Evolutionary conservation across 2,888 invertebrate species (phyloP), one percentile per base, ranked within the genome.

Genomic region (Timandra comae): DNA sequence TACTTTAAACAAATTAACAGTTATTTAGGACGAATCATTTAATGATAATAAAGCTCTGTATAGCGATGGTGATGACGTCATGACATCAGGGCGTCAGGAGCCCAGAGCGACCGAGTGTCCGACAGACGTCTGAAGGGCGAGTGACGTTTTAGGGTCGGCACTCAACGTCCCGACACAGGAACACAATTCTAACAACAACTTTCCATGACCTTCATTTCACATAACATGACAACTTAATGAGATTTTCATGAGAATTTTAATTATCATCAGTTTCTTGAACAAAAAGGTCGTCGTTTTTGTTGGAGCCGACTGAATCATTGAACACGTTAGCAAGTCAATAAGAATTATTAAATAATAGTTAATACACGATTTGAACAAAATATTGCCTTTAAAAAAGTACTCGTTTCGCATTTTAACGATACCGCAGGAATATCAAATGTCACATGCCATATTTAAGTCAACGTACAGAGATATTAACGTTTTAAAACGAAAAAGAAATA

Each of bases 191-290:
- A 38, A 36, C 30, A 33, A 39, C 35, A 19, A 36, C 41, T 42
- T 42, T 41, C 43, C 47, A 39, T 48, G 43, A 43, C 44, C 45
- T 38, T 38, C 40, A 29, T 44, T 28, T 11, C 24, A 11, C 3
- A 6, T 6, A 16, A 16, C 16, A 29, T 30, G 33, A 32, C 35
- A 36, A 31, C 35, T 39, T 43, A 43, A 45, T 45, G 41, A 39
- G 33, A 41, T 41, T 37, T 37, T 37, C 16, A 16, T 5, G 16
- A n/a, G n/a, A n/a, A n/a, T n/a, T n/a, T n/a, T n/a, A n/a, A n/a
- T n/a, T n/a, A n/a, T n/a, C n/a, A n/a, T n/a, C n/a, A n/a, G n/a
- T n/a, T n/a, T n/a, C n/a, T n/a, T n/a, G n/a, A n/a, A n/a, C n/a
- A n/a, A n/a, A n/a, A n/a, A n/a, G n/a, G n/a, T n/a, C n/a, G n/a